Evolutionary conservation across 2,888 invertebrate species (phyloP).

Genomic region (Ypsolopha scabrella): DNA sequence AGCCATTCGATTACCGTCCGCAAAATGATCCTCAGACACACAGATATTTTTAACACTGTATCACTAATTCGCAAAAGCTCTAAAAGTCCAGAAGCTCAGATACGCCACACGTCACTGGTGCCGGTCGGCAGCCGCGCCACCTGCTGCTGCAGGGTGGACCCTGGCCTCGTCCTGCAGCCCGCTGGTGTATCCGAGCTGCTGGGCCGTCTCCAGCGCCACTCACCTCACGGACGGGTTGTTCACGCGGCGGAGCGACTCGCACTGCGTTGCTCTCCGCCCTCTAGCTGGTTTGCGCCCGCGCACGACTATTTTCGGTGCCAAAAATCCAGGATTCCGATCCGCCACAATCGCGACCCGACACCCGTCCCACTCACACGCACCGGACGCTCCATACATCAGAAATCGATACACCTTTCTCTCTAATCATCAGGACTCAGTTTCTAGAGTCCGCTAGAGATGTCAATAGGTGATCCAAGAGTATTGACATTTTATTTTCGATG

Average conservation of each 20-base stretch:
- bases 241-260: conserved; percentile 70
- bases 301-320: conserved; percentile 68
- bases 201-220: conserved; percentile 25
- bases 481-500: conserved; percentile 13
- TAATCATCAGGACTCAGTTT: background rate
- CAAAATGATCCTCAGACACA: background rate
- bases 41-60: background rate
- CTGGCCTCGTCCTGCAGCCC: background rate
- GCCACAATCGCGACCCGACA: conserved; percentile 36
- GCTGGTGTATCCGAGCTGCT: conserved; percentile 46
- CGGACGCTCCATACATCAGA: background rate
- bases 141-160: background rate
- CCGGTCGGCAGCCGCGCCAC: background rate
- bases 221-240: conserved; percentile 67
- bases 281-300: conserved; percentile 50
- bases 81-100: conserved; percentile 5
- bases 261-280: conserved; percentile 52
- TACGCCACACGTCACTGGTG: conserved; percentile 32
- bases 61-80: background rate
- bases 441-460: conserved; percentile 6
- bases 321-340: conserved; percentile 63
- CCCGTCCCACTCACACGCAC: conserved; percentile 42
- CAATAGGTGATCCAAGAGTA: conserved; percentile 20
- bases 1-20: background rate
- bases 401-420: background rate